Evolutionary conservation across 2,888 invertebrate species (phyloP), one percentile per base, ranked within the genome.

Genomic region (Yponomeuta sedellus): DNA sequence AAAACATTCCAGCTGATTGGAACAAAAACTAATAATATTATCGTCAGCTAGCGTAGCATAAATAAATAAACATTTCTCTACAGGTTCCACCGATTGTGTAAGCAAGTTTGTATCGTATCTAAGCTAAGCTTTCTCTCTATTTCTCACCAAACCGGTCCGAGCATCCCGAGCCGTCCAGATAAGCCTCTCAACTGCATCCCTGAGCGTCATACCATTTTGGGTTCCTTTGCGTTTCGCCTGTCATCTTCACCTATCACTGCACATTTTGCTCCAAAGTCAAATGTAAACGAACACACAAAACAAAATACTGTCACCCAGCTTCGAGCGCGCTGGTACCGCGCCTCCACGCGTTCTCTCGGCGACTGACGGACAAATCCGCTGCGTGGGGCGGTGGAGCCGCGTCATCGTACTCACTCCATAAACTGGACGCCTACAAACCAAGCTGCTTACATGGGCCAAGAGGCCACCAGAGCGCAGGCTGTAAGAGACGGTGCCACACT

Each of bases 121-220:
- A 52, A 52, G 44, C 44, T 12, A 16, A 52, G 44, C 44, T 52
- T 52, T 52, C 44, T 52, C 44, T 52, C 44, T 52, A 52, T 52
- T 12, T 52, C 44, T 52, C 44, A 52, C 44, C 44, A 52, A 52
- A 52, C 44, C 44, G 44, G 44, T 52, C 44, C 44, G 16, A 52
- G 16, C 44, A 52, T 52, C 44, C 44, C 12, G 44, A 16, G 16
- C 44, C 44, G 44, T 52, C 44, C 44, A 16, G 44, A 12, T 52
- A 52, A 16, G 44, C 44, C 44, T 52, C 44, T 52, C 44, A 52
- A 52, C 44, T 52, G 44, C 44, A 52, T 52, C 44, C 44, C 44
- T 52, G 44, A 52, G 44, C 12, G 44, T 52, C 44, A 52, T 52
- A 52, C 44, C 44, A 52, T 52, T 52, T 52, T 8, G 12, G 44